Conservation (phyloP, 2,888 invertebrate genomes). For the Petrolisthes cinctipes region DNA sequence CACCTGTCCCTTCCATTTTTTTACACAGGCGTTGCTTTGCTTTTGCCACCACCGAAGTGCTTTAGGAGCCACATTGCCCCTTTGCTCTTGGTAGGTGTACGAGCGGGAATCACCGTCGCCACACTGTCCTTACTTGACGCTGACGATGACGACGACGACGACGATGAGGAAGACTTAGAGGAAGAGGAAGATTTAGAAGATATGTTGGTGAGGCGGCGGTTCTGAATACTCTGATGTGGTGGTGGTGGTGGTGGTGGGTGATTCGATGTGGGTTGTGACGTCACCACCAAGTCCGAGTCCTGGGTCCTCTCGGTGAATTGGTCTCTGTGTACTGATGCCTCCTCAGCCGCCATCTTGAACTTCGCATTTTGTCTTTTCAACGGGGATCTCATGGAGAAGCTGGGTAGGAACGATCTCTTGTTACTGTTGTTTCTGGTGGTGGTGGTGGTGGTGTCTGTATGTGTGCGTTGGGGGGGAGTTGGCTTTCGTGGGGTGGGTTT, state of each 20-base stretch:
- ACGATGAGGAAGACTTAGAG: constrained; percentile 59
- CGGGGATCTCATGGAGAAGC: constrained; percentile 42
- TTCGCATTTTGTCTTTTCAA: constrained; percentile 38
- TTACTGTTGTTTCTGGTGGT: constrained; percentile 6
- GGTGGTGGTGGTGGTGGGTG: background rate
- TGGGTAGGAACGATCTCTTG: constrained; percentile 46
- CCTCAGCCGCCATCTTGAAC: background rate
- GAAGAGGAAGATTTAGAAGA: constrained; percentile 36
- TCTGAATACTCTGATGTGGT: constrained; percentile 40
- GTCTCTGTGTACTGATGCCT: background rate
- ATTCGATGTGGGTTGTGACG: background rate
- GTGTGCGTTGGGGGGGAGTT: background rate
- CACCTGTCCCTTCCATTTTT: too few species aligned
- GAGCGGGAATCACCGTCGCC: constrained; percentile 45
- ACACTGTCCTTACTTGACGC: constrained; percentile 60
- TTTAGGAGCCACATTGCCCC: constrained; percentile 52
- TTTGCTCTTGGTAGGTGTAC: constrained; percentile 27
- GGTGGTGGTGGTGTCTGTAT: background rate
- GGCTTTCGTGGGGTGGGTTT: background rate
- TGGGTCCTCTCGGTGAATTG: background rate
- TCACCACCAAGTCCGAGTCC: background rate
- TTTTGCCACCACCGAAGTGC: constrained; percentile 42
- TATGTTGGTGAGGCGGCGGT: constrained; percentile 37
- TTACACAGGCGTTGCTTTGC: constrained; percentile 36
- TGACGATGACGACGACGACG: constrained; percentile 53